phyloP scores from a whole-genome alignment of 1,140 invertebrate species.

The Drosophila arawakana region DNA sequence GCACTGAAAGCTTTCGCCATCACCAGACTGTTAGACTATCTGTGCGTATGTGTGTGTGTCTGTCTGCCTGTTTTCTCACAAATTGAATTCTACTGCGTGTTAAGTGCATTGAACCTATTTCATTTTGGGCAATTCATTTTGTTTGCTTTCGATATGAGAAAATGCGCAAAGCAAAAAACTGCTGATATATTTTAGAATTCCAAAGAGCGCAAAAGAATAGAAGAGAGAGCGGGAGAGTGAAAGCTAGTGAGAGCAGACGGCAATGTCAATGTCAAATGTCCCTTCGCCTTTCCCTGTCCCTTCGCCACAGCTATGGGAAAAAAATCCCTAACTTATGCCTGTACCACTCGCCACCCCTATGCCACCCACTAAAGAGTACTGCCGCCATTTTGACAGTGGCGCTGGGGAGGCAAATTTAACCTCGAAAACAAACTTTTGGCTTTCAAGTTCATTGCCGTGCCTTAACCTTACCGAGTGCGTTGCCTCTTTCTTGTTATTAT shows the following conservation, averaged over 20 bases:
- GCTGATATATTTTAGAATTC: slow-evolving; percentile 66
- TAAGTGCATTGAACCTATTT: slow-evolving; percentile 79
- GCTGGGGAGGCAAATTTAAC: slow-evolving; percentile 51
- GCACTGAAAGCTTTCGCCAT: slow-evolving; percentile 37
- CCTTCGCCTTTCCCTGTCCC: too few species aligned
- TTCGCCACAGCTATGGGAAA: slow-evolving; percentile 43
- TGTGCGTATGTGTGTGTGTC: neutral
- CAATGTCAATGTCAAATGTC: slow-evolving; percentile 16
- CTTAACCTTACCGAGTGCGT: slow-evolving; percentile 72
- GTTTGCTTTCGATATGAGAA: slow-evolving; percentile 54
- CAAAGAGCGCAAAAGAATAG: neutral
- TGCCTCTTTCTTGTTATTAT: slow-evolving; percentile 54
- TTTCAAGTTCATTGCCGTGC: slow-evolving; percentile 78
- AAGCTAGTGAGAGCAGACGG: slow-evolving; percentile 6
- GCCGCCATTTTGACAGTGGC: slow-evolving; percentile 5
- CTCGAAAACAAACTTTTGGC: slow-evolving; percentile 77
- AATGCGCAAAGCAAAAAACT: slow-evolving; percentile 46
- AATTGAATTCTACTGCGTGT: slow-evolving; percentile 78
- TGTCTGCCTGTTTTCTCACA: slow-evolving; percentile 24
- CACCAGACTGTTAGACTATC: slow-evolving; percentile 12
- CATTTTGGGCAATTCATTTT: slow-evolving; percentile 51
- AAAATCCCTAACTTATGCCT: neutral
- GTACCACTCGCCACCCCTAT: slow-evolving; percentile 8
- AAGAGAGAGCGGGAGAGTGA: neutral
- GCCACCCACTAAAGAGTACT: neutral